Percentiles rank a stretch among this genome's conserved stretches.
phyloP scores from a whole-genome alignment of 1,140 invertebrate genomes.

The Catajapyx aquilonaris region DNA sequence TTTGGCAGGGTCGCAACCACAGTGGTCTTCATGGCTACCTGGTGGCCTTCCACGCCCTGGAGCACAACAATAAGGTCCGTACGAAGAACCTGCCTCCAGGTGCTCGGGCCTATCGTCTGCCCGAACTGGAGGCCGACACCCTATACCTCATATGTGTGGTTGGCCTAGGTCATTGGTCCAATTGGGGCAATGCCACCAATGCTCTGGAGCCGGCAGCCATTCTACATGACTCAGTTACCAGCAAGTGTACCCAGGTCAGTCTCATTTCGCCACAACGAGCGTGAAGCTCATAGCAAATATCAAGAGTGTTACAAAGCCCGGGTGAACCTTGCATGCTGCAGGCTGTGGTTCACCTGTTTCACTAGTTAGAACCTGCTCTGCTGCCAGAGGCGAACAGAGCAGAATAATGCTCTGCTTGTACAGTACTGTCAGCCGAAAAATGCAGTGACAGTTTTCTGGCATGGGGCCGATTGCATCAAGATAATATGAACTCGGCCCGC shows the following conservation, averaged over 20 bases:
- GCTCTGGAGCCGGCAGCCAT: constrained; percentile 10
- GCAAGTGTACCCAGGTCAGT: constrained; percentile 12
- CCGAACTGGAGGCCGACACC: constrained; percentile 46
- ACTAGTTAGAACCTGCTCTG: too few relatives aligned
- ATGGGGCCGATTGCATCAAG: too few relatives aligned
- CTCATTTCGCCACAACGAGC: too few relatives aligned
- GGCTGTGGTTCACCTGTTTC: too few relatives aligned
- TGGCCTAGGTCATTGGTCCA: constrained; percentile 45
- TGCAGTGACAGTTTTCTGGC: too few relatives aligned
- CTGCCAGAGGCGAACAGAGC: too few relatives aligned
- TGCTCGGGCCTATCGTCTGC: constrained; percentile 44
- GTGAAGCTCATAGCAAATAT: too few relatives aligned
- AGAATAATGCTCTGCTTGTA: too few relatives aligned
- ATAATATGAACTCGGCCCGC: too few relatives aligned
- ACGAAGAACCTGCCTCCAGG: constrained; percentile 43
- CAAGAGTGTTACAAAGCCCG: too few relatives aligned
- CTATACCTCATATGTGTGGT: constrained; percentile 66
- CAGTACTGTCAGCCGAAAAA: too few relatives aligned
- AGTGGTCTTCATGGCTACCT: constrained; percentile 64
- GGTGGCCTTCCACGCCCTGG: constrained; percentile 59
- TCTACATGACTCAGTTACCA: constrained; percentile 12
- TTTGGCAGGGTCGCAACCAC: constrained; percentile 54
- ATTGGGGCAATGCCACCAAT: constrained; percentile 11
- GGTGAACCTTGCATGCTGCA: too few relatives aligned
- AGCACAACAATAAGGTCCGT: constrained; percentile 39